These are phyloP conservation scores for Actinostola sp. DNA, from an alignment of 92 coral and sea anemone species.

Conservation along the genomic window DNA sequence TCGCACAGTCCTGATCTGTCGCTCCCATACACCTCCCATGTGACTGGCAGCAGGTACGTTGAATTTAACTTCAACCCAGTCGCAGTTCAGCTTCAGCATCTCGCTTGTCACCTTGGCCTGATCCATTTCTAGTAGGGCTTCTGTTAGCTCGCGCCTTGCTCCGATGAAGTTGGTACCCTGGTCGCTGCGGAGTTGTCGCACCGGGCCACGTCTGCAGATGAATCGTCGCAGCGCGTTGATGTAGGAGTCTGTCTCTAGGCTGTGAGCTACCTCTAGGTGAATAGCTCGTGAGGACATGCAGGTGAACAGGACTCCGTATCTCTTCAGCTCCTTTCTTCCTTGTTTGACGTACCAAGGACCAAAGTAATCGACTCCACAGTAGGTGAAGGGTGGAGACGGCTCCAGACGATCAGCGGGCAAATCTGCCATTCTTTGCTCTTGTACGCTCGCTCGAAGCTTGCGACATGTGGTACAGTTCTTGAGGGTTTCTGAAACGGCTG, in stretches of 20 bases:
- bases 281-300: conserved; percentile 1
- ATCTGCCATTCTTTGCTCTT: conserved; percentile 12
- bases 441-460: background rate
- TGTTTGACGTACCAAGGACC: background rate
- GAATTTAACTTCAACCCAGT: background rate
- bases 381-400: background rate
- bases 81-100: background rate
- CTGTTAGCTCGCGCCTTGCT: no score
- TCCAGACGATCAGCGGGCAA: background rate
- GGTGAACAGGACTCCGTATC: conserved; percentile 2
- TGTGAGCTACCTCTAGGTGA: background rate
- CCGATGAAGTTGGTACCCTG: no score
- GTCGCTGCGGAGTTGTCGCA: no score
- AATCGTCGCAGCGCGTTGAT: no score
- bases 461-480: background rate
- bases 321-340: conserved; percentile 1
- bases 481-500: background rate
- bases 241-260: no score
- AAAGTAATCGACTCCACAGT: conserved; percentile 9
- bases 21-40: conserved; percentile 14
- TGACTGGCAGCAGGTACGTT: background rate
- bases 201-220: no score
- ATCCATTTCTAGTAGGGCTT: no score
- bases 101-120: no score
- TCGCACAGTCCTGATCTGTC: conserved; percentile 11